Conservation (phyloP, 2,113 vertebrate genomes). For the Bettongia penicillata region DNA sequence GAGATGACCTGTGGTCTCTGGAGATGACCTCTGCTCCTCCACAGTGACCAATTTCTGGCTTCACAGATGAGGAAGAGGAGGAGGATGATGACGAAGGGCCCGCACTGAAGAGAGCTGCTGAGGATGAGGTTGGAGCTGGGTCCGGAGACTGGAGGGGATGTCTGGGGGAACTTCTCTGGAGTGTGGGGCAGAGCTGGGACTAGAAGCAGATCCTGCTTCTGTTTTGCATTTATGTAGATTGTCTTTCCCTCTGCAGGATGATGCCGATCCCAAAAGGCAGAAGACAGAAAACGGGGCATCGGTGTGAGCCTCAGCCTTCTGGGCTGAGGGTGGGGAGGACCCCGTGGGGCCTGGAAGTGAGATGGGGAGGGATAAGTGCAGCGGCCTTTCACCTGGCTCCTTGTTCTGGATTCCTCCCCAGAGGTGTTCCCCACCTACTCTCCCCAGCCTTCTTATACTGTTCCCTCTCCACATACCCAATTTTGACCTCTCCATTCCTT, state of each 20-base stretch:
- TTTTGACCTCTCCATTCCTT: conserved; percentile 50
- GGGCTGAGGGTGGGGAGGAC: neutral
- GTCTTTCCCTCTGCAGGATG: conserved; percentile 78
- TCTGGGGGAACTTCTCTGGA: conserved; percentile 40
- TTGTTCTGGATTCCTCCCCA: conserved; percentile 50
- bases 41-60: conserved; percentile 66
- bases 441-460: conserved; percentile 57
- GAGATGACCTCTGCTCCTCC: conserved; percentile 55
- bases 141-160: neutral
- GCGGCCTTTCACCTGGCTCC: conserved; percentile 58
- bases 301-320: conserved; percentile 79
- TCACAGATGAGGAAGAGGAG: conserved; percentile 86
- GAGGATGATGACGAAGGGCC: conserved; percentile 86
- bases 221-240: conserved; percentile 5
- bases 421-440: conserved; percentile 45
- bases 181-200: neutral
- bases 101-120: conserved; percentile 86
- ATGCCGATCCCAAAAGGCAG: conserved; percentile 88
- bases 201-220: neutral
- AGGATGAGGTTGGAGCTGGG: conserved; percentile 84
- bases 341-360: neutral
- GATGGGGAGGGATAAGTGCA: conserved; percentile 41
- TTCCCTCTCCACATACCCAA: conserved; percentile 62
- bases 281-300: conserved; percentile 88
- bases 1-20: conserved; percentile 38